phyloP scores from a whole-genome alignment of 2,113 vertebrate genomes.

The Tympanuchus pallidicinctus region DNA sequence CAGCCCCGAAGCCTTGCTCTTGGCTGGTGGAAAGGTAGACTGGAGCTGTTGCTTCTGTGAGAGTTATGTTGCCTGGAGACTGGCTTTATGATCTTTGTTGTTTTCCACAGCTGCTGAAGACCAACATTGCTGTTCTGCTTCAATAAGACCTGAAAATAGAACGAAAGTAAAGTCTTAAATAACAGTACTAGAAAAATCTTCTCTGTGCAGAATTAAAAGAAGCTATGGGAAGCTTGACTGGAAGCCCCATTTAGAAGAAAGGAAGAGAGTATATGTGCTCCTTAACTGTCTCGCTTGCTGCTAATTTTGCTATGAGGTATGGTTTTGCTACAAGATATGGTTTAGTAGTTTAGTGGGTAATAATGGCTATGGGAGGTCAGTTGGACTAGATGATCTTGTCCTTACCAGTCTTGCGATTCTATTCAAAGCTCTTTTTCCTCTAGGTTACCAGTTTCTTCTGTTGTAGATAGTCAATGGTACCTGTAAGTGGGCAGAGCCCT shows the following conservation, averaged over 20 bases:
- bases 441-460: too few relatives aligned
- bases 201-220: background rate
- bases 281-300: background rate
- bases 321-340: too few relatives aligned
- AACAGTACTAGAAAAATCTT: background rate
- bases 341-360: too few relatives aligned
- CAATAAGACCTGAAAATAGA: slow-evolving; percentile 8
- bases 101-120: slow-evolving; percentile 13
- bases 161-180: slow-evolving; percentile 28
- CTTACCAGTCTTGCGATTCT: too few relatives aligned
- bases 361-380: too few relatives aligned
- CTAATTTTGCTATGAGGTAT: too few relatives aligned
- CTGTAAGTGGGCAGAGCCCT: background rate
- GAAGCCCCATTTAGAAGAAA: background rate
- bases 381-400: too few relatives aligned
- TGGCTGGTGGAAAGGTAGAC: background rate
- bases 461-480: background rate
- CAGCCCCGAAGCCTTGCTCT: background rate
- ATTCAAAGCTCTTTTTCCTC: background rate
- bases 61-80: background rate
- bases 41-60: background rate
- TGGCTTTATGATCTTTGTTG: background rate
- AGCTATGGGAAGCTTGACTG: background rate
- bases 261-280: background rate
- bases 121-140: slow-evolving; percentile 44